Evolutionary conservation across 2,888 invertebrate species (phyloP), one percentile per base, ranked within the genome.

Genomic region (Lampropteryx suffumata): DNA sequence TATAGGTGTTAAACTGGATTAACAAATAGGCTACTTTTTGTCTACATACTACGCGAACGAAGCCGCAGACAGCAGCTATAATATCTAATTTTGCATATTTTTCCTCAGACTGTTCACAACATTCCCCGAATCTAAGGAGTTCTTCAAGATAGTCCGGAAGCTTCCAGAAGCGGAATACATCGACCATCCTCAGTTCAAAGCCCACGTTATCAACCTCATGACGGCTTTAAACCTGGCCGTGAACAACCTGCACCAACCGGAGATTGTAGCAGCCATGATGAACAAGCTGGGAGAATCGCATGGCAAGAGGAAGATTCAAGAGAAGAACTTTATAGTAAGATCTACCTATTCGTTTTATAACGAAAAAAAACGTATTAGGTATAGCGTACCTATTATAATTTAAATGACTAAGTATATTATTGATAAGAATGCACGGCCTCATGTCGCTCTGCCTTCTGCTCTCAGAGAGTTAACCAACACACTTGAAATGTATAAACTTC

Each of bases 181-280:
- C 0, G 45, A 63, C n/a, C 89, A 82, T 61, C 72, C 82, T 1
- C 89, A 90, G 64, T 91, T 90, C 67, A 88, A 85, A 43, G 90
- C 88, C 0, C 90, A 91, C 67, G 87, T 89, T 14, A 82, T 90
- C 49, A 90, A 85, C 59, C 67, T 91, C 41, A 90, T 90, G 85
- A 76, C 80, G 1, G 63, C 90, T 8, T 57, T 91, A 5, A 84
- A 85, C 64, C 60, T 76, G 21, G 87, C 89, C 0, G 77, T 91
- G 29, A 70, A 50, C 42, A 83, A 82, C 64, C 71, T 91, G 8
- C 69, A 87, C 62, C 81, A 89, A 55, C 90, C 90, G 0, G 88
- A 87, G 46, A 60, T 90, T 1, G 89, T 88, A 0, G 79, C 76
- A 0, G 89, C 79, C 5, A 80, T 90, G 80, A 87, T 89, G 86